Conservation (phyloP, 2,888 invertebrate species). For the Tipula lateralis region DNA sequence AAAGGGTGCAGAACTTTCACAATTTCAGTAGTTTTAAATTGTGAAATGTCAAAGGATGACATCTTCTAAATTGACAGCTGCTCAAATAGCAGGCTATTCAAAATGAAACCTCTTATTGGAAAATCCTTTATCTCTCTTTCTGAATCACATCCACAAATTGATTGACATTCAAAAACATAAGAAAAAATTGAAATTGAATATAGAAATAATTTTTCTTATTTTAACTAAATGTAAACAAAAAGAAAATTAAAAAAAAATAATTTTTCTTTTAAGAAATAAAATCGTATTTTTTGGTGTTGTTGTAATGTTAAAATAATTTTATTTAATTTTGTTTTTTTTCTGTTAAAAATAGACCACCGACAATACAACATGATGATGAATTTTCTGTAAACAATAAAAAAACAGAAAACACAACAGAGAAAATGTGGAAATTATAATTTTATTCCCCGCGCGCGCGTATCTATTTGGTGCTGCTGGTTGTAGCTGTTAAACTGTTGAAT, state of each 20-base stretch:
- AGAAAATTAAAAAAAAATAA: neutral
- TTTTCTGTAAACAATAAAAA: slow-evolving; percentile 11
- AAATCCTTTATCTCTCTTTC: no score
- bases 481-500: neutral
- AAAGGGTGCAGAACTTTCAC: no score
- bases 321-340: no score
- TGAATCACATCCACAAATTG: neutral
- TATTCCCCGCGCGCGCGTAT: neutral
- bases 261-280: slow-evolving; percentile 1
- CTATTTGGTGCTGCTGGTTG: neutral
- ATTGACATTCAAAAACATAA: slow-evolving; percentile 21
- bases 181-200: neutral
- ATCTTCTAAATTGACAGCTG: no score
- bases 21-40: no score
- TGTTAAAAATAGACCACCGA: slow-evolving; percentile 19
- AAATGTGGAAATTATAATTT: neutral
- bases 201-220: slow-evolving; percentile 1
- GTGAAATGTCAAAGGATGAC: no score
- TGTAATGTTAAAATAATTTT: neutral
- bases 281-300: neutral
- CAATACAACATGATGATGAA: slow-evolving; percentile 15
- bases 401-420: neutral
- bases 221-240: slow-evolving; percentile 1
- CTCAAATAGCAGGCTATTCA: no score
- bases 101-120: no score